Conservation (phyloP, 2,888 invertebrate species). For the Plagodis dolabraria region DNA sequence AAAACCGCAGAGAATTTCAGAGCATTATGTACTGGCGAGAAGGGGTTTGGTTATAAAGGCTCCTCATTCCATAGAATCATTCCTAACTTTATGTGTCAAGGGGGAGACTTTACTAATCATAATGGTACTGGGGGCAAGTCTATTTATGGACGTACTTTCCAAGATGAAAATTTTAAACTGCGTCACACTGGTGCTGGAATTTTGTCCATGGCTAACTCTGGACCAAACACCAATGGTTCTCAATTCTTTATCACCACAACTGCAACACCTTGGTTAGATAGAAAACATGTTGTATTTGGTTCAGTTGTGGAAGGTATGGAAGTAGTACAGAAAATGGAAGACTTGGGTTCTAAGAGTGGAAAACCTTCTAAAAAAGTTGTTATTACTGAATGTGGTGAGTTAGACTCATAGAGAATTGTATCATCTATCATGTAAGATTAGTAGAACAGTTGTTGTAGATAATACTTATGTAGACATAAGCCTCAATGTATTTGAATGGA, state of each 20-base stretch:
- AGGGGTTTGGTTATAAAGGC: constrained; percentile 93
- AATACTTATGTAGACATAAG: constrained; percentile 16
- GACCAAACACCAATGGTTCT: constrained; percentile 97
- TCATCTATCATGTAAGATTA: constrained; percentile 21
- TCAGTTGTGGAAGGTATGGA: constrained; percentile 96
- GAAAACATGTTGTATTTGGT: constrained; percentile 98
- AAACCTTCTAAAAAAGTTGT: constrained; percentile 93
- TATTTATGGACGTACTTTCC: constrained; percentile 97
- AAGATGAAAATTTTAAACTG: constrained; percentile 97
- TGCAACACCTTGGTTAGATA: constrained; percentile 97
- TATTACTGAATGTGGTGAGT: constrained; percentile 93
- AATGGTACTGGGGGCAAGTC: constrained; percentile 98
- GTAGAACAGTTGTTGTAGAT: constrained; percentile 29
- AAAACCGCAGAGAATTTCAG: constrained; percentile 98
- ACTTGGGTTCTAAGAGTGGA: constrained; percentile 92
- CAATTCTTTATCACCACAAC: constrained; percentile 98
- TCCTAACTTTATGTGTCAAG: constrained; percentile 98
- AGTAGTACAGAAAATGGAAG: constrained; percentile 94
- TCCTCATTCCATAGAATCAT: constrained; percentile 96
- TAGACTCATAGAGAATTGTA: constrained; percentile 66
- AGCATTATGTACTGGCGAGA: constrained; percentile 89
- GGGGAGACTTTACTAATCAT: constrained; percentile 96
- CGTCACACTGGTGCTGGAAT: constrained; percentile 96
- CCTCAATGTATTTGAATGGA: no score
- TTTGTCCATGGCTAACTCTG: constrained; percentile 98